phyloP scores from a whole-genome alignment of 2,797 vertebrate genomes.

The Parauchenoglanis punctatus region DNA sequence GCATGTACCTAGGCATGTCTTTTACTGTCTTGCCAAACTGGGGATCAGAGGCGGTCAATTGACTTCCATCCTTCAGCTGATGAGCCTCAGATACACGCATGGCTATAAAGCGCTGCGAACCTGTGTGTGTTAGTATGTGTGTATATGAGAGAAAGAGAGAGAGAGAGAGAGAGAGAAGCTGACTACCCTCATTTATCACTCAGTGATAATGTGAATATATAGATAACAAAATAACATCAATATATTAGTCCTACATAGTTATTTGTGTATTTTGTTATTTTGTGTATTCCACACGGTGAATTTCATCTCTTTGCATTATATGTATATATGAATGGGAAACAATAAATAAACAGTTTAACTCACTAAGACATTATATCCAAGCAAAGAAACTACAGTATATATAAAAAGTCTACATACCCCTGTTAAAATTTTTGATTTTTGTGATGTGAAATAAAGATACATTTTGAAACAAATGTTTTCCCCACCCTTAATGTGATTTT shows the following conservation, averaged over 20 bases:
- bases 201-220: background rate
- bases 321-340: background rate
- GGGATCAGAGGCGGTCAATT: slow-evolving; percentile 73
- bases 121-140: slow-evolving; percentile 73
- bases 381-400: background rate
- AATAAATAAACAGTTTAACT: background rate
- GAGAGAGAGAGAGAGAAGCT: background rate
- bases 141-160: background rate
- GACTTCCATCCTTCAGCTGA: slow-evolving; percentile 83
- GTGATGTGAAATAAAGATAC: background rate
- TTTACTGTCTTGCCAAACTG: slow-evolving; percentile 89
- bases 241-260: no score
- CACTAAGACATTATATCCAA: background rate
- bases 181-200: background rate
- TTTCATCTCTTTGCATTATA: background rate
- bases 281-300: no score
- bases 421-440: background rate
- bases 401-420: background rate
- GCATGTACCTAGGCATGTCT: slow-evolving; percentile 88
- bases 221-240: background rate
- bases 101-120: slow-evolving; percentile 82
- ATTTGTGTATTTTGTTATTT: no score
- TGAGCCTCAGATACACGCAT: slow-evolving; percentile 87
- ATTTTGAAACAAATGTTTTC: background rate
- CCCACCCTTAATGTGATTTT: background rate